These are phyloP conservation scores for Stenichneumon culpator DNA, from an alignment of 2,888 invertebrate species.

Conservation along the genomic window DNA sequence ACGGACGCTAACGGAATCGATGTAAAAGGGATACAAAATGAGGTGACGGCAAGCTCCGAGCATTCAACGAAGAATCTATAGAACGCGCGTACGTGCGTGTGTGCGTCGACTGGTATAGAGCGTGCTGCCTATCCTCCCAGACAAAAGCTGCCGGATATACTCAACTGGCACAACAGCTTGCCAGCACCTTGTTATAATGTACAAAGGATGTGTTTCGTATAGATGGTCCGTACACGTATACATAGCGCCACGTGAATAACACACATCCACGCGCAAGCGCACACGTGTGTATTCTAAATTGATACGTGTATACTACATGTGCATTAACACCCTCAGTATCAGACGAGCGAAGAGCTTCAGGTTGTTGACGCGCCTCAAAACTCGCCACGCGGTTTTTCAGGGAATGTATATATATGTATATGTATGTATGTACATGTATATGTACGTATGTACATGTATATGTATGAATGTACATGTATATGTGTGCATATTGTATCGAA, in stretches of 20 bases:
- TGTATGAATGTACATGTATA: no score
- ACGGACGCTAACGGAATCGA: neutral
- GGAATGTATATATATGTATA: neutral
- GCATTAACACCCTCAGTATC: constrained; percentile 32
- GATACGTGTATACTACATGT: constrained; percentile 46
- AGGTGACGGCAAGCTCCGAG: constrained; percentile 17
- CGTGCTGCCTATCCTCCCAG: constrained; percentile 52
- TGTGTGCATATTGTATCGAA: no score
- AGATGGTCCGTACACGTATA: neutral
- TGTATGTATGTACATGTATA: no score
- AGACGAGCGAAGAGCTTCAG: neutral
- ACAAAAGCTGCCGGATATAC: constrained; percentile 69
- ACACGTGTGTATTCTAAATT: constrained; percentile 37
- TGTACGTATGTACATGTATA: no score
- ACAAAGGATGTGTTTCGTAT: constrained; percentile 65
- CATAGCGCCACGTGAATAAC: neutral
- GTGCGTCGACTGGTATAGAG: constrained; percentile 22
- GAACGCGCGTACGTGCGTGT: constrained; percentile 26
- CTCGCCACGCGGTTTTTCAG: neutral
- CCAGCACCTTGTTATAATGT: constrained; percentile 68
- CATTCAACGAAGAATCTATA: constrained; percentile 50
- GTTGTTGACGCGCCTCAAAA: constrained; percentile 18
- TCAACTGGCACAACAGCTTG: constrained; percentile 69
- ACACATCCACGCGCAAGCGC: neutral
- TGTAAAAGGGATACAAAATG: constrained; percentile 12